Evolutionary conservation across 1,140 invertebrate genomes (phyloP).

Genomic region (Magallana gigas): DNA sequence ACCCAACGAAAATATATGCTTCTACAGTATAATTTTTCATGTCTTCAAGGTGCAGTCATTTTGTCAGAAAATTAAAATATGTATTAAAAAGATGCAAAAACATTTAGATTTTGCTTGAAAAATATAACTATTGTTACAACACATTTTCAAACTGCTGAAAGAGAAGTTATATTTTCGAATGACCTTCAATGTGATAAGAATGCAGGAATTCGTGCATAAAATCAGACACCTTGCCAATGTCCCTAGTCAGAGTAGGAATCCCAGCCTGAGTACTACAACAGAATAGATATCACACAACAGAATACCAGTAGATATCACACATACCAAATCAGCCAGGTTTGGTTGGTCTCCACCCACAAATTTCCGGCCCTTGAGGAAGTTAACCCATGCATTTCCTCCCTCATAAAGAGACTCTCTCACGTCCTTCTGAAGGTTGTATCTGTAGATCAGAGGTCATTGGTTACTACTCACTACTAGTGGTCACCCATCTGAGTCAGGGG

Average conservation of each 20-base stretch:
- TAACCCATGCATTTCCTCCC: slow-evolving; percentile 90
- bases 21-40: too few species aligned
- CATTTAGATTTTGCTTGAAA: too few species aligned
- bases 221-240: not conserved
- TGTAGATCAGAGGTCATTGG: slow-evolving; percentile 74
- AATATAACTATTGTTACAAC: too few species aligned
- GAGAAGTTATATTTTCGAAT: too few species aligned
- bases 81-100: too few species aligned
- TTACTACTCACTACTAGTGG: too few species aligned
- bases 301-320: slow-evolving; percentile 26
- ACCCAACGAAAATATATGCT: too few species aligned
- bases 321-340: slow-evolving; percentile 92
- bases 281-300: not conserved
- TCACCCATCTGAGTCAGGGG: too few species aligned
- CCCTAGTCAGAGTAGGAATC: not conserved
- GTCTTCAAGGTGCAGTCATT: too few species aligned
- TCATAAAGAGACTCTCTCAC: slow-evolving; percentile 94
- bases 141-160: too few species aligned
- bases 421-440: slow-evolving; percentile 91
- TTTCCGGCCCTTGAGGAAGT: slow-evolving; percentile 83
- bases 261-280: not conserved
- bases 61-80: too few species aligned
- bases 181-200: too few species aligned
- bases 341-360: slow-evolving; percentile 92
- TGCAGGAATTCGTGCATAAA: not conserved